Evolutionary conservation across 2,113 vertebrate genomes (phyloP), one percentile per base, ranked within the genome.

Genomic region (Suricata suricatta): DNA sequence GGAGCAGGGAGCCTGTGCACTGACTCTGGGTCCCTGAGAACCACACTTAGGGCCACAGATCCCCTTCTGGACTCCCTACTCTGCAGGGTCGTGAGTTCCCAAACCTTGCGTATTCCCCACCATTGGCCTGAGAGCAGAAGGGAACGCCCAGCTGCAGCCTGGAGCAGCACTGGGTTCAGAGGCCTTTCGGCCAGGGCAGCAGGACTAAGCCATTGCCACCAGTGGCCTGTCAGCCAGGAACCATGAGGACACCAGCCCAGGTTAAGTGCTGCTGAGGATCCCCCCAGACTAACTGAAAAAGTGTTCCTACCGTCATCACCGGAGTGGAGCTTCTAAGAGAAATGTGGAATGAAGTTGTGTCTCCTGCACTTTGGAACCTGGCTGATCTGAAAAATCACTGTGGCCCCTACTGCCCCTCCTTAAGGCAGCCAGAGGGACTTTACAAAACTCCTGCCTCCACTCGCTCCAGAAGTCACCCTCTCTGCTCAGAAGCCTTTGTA

Each of bases 221-320:
- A 44, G 10, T 2, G 29, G 44, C 27, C 85, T 35, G 19, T n/a
- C 27, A 66, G 63, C 35, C 54, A 47, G 33, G n/a, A 71, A 47
- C 57, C 33, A 52, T 0, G 33, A 2, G 5, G 50, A 50, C 9
- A 29, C 38, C 57, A 13, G 8, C 3, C 0, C 5, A 7, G 25
- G 38, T 17, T 17, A 33, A 74, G 38, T n/a, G 50, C 50, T 76
- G 33, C 16, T 0, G 3, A 76, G 38, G 31, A 57, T 44, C 41
- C 5, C 41, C 5, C 33, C 57, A n/a, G n/a, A 54, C 63, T 21
- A 2, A 7, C 44, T 10, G 41, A n/a, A 69, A 69, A 38, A 23
- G 50, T 5, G 31, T 50, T 19, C 68, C 52, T 29, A 3, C 35
- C 44, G 38, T 35, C 31, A 23, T 33, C 69, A 64, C n/a, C 10